Evolutionary conservation across 2,888 invertebrate genomes (phyloP), one percentile per base, ranked within the genome.

Genomic region (Alloscopus bannaensis): DNA sequence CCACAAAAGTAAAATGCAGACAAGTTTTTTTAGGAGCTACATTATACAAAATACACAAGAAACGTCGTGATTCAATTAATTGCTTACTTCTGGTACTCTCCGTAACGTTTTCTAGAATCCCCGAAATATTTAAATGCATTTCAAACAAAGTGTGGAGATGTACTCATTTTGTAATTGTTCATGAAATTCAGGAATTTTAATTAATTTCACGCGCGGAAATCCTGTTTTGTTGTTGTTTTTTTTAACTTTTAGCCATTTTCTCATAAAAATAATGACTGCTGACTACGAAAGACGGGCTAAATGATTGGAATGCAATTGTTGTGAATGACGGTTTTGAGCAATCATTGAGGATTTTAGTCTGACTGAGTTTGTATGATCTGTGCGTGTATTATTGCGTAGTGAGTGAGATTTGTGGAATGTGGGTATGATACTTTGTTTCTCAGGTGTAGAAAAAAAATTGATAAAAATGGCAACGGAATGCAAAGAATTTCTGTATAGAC

Each of bases 401-500:
- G n/a, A n/a, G n/a, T n/a, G n/a, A n/a, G n/a, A n/a, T n/a, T n/a
- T n/a, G n/a, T n/a, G n/a, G 36, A 36, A 13, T 36, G 36, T 6
- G 6, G 8, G 13, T 8, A 36, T 13, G 47, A 3, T 47, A n/a
- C n/a, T 4, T 47, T 6, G 47, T 47, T 47, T 47, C 47, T n/a
- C 47, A 47, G 18, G 18, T 13, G 13, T n/a, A 47, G 47, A 2
- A 24, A 55, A 26, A 55, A 55, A 55, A 55, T 28, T 55, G 26
- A 55, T 13, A 55, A 55, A 55, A 55, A 26, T 55, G 26, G 28
- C 55, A 55, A 26, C 20, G 8, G 55, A 55, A 55, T 55, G 55
- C 55, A 55, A 55, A 55, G 11, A 11, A 47, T 13, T 11, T 11
- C 20, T 50, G n/a, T 50, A 20, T 50, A 50, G 8, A 50, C 36